Percentiles rank a stretch among this genome's conserved stretches.
These are phyloP conservation scores for Corella eumyota DNA, from an alignment of 23 tunicate species.

Conservation along the genomic window DNA sequence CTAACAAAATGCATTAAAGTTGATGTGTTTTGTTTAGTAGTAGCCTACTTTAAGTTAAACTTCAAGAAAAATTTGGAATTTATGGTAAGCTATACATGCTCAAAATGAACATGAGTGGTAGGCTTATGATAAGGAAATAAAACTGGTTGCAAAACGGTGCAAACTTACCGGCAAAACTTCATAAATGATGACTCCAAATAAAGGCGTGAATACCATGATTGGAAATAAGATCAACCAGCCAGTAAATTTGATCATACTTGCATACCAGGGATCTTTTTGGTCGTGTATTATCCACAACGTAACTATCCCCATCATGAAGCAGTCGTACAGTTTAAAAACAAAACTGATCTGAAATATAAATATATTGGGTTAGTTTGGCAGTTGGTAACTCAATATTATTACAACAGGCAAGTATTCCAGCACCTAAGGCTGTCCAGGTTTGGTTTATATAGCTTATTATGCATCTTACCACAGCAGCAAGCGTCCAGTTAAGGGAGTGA, in stretches of 20 bases:
- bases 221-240: constrained; percentile 90
- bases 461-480: constrained; percentile 70
- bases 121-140: too few relatives aligned
- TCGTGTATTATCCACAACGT: constrained; percentile 58
- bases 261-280: constrained; percentile 18
- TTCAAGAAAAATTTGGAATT: too few relatives aligned
- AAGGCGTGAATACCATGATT: constrained; percentile 60
- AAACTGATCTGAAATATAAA: constrained; percentile 38
- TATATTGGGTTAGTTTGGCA: neutral
- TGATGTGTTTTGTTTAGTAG: too few relatives aligned
- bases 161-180: constrained; percentile 62
- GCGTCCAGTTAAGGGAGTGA: constrained; percentile 36
- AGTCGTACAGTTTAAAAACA: constrained; percentile 67
- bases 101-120: too few relatives aligned
- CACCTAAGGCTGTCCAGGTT: too few relatives aligned
- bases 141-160: too few relatives aligned
- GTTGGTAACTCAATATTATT: constrained; percentile 1
- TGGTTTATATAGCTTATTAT: too few relatives aligned
- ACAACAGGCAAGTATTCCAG: neutral
- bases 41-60: too few relatives aligned
- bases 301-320: constrained; percentile 68
- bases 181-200: constrained; percentile 67
- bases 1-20: too few relatives aligned
- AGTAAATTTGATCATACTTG: constrained; percentile 30
- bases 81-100: too few relatives aligned